Evolutionary conservation across 2,113 vertebrate genomes (phyloP).

Genomic region (Urocitellus parryii): DNA sequence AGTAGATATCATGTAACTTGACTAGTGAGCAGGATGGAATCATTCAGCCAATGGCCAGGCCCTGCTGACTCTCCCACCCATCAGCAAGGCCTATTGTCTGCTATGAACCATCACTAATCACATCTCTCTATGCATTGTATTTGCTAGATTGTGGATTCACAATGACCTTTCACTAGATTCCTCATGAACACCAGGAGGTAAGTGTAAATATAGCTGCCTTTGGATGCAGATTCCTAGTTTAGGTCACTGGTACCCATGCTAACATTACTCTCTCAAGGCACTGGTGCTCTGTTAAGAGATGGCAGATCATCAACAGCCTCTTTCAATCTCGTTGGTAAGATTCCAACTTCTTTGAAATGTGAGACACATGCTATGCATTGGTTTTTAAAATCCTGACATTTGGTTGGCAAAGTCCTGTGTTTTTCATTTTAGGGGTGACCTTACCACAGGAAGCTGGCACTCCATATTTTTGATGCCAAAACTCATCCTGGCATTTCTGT

Average conservation of each 20-base stretch:
- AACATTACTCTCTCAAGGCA: background rate
- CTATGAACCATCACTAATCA: background rate
- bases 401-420: background rate
- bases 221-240: background rate
- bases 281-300: background rate
- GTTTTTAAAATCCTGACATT: background rate
- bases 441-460: background rate
- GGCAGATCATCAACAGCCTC: background rate
- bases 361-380: background rate
- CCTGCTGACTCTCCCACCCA: background rate
- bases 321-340: background rate
- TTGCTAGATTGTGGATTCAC: background rate
- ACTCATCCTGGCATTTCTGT: background rate
- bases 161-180: background rate
- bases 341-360: background rate
- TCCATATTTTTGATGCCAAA: background rate
- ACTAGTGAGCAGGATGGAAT: background rate
- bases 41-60: background rate
- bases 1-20: background rate
- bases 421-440: conserved; percentile 42
- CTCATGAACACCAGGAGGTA: background rate
- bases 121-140: background rate
- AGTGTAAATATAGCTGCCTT: background rate
- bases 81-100: background rate
- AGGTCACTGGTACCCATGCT: background rate